Evolutionary conservation across 2,888 invertebrate genomes (phyloP).

Genomic region (Eupithecia tripunctaria): DNA sequence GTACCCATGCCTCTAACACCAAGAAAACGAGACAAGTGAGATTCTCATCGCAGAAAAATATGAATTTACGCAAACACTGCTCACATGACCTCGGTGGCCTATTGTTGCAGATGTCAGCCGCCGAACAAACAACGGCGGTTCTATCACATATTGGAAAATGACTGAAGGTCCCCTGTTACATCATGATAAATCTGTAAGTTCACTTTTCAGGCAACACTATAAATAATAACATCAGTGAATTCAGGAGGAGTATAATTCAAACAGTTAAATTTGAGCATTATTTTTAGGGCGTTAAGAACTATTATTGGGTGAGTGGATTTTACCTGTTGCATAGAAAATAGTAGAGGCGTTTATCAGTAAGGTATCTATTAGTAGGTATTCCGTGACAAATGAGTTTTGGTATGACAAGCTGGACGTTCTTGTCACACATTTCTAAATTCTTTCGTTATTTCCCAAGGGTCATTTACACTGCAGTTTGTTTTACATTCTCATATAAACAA

Average conservation of each 20-base stretch:
- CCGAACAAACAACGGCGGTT: constrained; percentile 80
- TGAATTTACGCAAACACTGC: constrained; percentile 47
- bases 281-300: not conserved
- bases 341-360: constrained; percentile 16
- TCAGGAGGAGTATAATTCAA: too few relatives aligned
- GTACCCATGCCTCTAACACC: constrained; percentile 76
- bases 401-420: constrained; percentile 7
- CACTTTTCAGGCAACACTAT: constrained; percentile 32
- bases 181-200: constrained; percentile 81
- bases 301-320: constrained; percentile 20
- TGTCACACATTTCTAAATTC: not conserved
- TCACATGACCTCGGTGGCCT: constrained; percentile 76
- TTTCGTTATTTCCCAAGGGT: not conserved
- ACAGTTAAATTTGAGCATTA: constrained; percentile 27
- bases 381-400: constrained; percentile 15
- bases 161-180: constrained; percentile 74
- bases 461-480: not conserved
- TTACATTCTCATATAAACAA: not conserved
- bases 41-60: constrained; percentile 24
- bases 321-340: constrained; percentile 19
- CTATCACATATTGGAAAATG: constrained; percentile 83
- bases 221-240: constrained; percentile 35
- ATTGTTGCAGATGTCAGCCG: constrained; percentile 81
- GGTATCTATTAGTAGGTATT: constrained; percentile 19
- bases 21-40: constrained; percentile 75